Base-by-base conservation (phyloP, 2,888 invertebrate genomes). In the Heliconius erato region DNA sequence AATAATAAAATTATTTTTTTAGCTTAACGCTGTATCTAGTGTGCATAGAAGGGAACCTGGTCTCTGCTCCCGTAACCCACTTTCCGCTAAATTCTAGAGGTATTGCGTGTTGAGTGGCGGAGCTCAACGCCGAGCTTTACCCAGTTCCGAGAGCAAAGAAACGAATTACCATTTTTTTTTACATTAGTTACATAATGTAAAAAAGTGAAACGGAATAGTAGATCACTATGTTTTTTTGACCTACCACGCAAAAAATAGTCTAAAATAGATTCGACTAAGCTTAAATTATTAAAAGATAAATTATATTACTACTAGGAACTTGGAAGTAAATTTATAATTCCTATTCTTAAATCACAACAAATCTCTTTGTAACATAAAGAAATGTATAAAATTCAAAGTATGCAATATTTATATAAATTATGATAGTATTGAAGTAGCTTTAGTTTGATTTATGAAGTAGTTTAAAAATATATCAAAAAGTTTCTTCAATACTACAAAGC, bases 1-100 rank as follows among this genome's bases (percentile, higher is more conserved):
- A 28, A 28, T 28, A 83, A 84, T 83, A 12, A 85, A 83, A 86
- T 84, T 28, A 76, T 74, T 44, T 69, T 44, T 40, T 26, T 11
- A 14, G 5, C 6, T 49, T 49, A 16, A 49, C 40, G 40, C 40
- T 40, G 40, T 40, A 40, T 40, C 40, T 2, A 40, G 40, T 40
- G 2, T 40, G 0, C 40, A 40, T 40, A 11, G 11, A 40, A 11
- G 19, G 54, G 54, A 19, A 54, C 54, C 19, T 19, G 19, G 19
- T 54, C 54, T 54, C 7, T 19, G 19, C 54, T 54, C 19, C 54
- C 19, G 19, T 0, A 54, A 54, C 0, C 6, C 3, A 7, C 2
- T 19, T 54, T 54, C 7, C 54, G 7, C 2, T 2, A 3, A 54
- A 54, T 54, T 54, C 19, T 54, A 54, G 54, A 54, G 6, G 44